Percentiles rank a stretch among this genome's conserved stretches.
Evolutionary conservation across 2,888 invertebrate genomes (phyloP).

Genomic region (Dilophus febrilis): DNA sequence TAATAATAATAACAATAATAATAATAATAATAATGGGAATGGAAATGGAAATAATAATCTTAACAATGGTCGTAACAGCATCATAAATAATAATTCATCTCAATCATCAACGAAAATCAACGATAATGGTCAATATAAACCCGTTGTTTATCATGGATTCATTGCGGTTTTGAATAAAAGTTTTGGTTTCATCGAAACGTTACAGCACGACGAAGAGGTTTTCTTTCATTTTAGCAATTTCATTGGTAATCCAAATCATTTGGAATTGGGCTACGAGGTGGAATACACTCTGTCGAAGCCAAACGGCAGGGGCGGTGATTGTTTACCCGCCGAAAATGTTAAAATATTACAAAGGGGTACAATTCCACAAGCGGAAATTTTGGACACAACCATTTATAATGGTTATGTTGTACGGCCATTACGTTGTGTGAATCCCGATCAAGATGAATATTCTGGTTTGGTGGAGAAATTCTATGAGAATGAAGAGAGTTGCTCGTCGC

Average conservation of each 20-base stretch:
- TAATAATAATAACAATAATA: no score
- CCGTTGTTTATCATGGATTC: slow-evolving; percentile 64
- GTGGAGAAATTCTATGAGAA: slow-evolving; percentile 36
- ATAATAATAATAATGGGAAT: no score
- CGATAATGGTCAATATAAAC: no score
- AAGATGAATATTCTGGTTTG: slow-evolving; percentile 75
- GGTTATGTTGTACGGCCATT: slow-evolving; percentile 79
- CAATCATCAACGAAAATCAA: no score
- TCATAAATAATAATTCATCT: no score
- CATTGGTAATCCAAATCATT: slow-evolving; percentile 62
- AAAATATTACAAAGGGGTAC: slow-evolving; percentile 55
- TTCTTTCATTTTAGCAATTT: slow-evolving; percentile 96
- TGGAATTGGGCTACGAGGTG: slow-evolving; percentile 88
- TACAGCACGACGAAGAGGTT: slow-evolving; percentile 85
- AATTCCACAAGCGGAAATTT: slow-evolving; percentile 34
- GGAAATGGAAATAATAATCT: not conserved
- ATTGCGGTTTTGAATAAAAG: slow-evolving; percentile 92
- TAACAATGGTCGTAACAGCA: no score
- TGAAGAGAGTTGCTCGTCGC: slow-evolving; percentile 38
- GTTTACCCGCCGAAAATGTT: slow-evolving; percentile 86
- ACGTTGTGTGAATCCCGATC: slow-evolving; percentile 86
- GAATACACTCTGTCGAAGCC: slow-evolving; percentile 60
- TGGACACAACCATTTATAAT: slow-evolving; percentile 47
- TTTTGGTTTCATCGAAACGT: slow-evolving; percentile 93
- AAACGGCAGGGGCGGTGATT: slow-evolving; percentile 50